Evolutionary conservation across 2,888 invertebrate species (phyloP), one percentile per base, ranked within the genome.

Genomic region (Copidosoma aretas): DNA sequence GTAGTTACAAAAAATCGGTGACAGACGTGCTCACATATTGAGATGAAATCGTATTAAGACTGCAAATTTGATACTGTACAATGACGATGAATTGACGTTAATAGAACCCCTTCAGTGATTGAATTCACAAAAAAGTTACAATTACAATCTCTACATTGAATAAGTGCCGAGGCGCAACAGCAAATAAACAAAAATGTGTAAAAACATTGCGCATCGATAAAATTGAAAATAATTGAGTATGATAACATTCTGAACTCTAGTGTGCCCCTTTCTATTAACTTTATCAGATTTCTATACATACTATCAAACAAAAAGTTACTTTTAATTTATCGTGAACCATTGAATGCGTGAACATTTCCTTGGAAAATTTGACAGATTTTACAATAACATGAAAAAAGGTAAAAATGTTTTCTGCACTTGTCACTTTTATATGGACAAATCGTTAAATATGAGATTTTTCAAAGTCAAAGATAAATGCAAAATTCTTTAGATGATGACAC

Each of bases 201-300:
- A 65, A 71, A 79, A 79, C 78, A 79, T 78, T 81, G 78, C 79
- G 78, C 78, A 79, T 77, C 74, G 76, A 75, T 72, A 66, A 73
- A 71, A 62, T 70, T 64, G 54, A 69, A n/a, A 67, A 51, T 64
- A 71, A 25, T 60, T 66, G 43, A 58, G 2, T n/a, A 64, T 14
- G 52, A 66, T 21, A 71, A 39, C 56, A 64, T 68, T 71, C 32
- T 68, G 58, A 71, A 67, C 57, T 59, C 58, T 51, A 71, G 49
- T 59, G 22, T 61, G 64, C 41, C 46, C 57, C 19, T 56, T 32
- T 32, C 32, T 32, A 32, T 32, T 32, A 32, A 3, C 57, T 64
- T n/a, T 68, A 61, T 71, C 64, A 64, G 56, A 66, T 12, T 8
- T 46, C 32, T 60, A 59, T 64, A n/a, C n/a, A 60, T 64, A 62